Evolutionary conservation across 2,113 vertebrate species (phyloP), one percentile per base, ranked within the genome.

Genomic region (Epinephelus fuscoguttatus): DNA sequence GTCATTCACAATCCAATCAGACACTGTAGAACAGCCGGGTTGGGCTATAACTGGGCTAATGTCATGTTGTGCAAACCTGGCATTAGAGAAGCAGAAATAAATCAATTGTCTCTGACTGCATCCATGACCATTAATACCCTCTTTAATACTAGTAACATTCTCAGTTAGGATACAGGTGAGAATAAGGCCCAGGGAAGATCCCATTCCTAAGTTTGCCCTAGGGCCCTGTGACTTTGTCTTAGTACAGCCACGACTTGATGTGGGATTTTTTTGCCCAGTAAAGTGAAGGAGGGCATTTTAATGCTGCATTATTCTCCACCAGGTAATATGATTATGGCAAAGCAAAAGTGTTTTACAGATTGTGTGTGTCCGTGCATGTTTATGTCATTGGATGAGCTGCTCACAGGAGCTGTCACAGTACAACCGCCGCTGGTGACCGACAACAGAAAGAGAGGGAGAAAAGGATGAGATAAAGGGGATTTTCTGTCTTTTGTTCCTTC

Each of bases 401-500:
- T 86, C 33, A 73, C 30, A 17, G 52, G 40, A 60, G 50, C 50
- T 18, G 6, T 52, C 59, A 68, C 49, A 64, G 14, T 45, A 49
- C 10, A 75, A 64, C 47, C 5, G 45, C 50, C 9, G 11, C 42
- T 19, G 14, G 33, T 57, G 55, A 77, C 60, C 70, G 75, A 75
- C 17, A 49, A 49, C 23, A 61, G 42, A 55, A 75, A 64, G 27
- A 61, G 17, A 52, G 71, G n/a, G 42, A n/a, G 50, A 52, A 57
- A 49, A 27, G 62, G 59, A 6, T 0, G 47, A 62, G 71, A 74
- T 69, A 60, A 75, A 75, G 33, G 49, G 67, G 66, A 56, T 59
- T 73, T 68, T 72, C 66, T 73, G 18, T 66, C 62, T 70, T 75
- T 75, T 81, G 61, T 78, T 45, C 53, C 23, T 7, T 64, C 60